These are phyloP conservation scores for Hiodon tergisus DNA, from an alignment of 2,113 vertebrate genomes.

Conservation along the genomic window DNA sequence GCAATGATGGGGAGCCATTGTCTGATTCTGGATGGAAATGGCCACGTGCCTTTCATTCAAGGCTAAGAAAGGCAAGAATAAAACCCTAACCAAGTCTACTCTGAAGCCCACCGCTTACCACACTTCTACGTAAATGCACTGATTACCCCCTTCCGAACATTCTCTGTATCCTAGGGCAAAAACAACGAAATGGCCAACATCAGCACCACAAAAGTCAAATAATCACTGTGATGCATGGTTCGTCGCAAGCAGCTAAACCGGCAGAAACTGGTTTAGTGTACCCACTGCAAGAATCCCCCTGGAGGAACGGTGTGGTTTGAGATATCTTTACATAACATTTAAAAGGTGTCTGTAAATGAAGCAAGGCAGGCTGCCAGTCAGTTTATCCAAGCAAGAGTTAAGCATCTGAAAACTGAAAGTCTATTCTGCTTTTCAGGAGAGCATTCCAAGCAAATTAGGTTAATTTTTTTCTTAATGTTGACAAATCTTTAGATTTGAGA, in stretches of 20 bases:
- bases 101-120: not conserved
- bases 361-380: constrained; percentile 25
- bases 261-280: constrained; percentile 35
- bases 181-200: not conserved
- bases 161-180: not conserved
- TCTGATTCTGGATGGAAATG: no score
- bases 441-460: no score
- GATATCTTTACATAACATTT: constrained; percentile 33
- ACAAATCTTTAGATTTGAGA: no score
- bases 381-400: not conserved
- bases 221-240: constrained; percentile 31
- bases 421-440: no score
- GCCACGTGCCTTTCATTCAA: not conserved
- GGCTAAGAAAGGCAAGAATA: not conserved
- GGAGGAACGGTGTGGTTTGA: constrained; percentile 50
- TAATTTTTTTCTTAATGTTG: not conserved
- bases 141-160: not conserved
- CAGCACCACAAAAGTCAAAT: constrained; percentile 39
- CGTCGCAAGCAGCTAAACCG: constrained; percentile 29
- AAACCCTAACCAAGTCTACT: not conserved
- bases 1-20: no score
- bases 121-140: constrained; percentile 1
- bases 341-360: constrained; percentile 56
- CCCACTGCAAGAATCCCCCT: constrained; percentile 35
- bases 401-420: no score